A percentile compares a stretch with the other conserved stretches of the same genome.
These are phyloP conservation scores for Atopsyche davidsoni DNA, from an alignment of 1,140 invertebrate species.

Conservation along the genomic window DNA sequence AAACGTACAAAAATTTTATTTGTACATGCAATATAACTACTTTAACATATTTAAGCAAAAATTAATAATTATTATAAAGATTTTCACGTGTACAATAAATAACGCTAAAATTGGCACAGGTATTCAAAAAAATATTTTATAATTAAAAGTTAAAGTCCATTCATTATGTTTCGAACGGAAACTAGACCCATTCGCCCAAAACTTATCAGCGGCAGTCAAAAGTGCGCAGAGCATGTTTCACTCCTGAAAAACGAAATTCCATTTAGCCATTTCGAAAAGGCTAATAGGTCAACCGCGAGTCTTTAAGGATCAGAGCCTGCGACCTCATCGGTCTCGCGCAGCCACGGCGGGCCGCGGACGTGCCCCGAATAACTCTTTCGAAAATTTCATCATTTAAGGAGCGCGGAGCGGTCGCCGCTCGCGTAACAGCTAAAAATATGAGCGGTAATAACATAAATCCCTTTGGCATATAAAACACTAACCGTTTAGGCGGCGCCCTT, in stretches of 20 bases:
- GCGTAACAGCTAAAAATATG: conserved; percentile 43
- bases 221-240: background rate
- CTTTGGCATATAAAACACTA: conserved; percentile 52
- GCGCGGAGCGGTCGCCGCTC: conserved; percentile 25
- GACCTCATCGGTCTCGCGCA: conserved; percentile 19
- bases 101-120: too few relatives aligned
- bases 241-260: background rate
- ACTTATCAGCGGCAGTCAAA: too few relatives aligned
- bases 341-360: conserved; percentile 35
- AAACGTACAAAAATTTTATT: too few relatives aligned
- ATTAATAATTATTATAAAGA: too few relatives aligned
- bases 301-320: conserved; percentile 23
- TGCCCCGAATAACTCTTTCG: conserved; percentile 41
- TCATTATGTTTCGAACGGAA: too few relatives aligned
- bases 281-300: conserved; percentile 17
- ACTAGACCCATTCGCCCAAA: too few relatives aligned
- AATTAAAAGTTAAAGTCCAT: background rate
- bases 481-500: conserved; percentile 43
- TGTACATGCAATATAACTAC: too few relatives aligned
- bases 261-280: background rate
- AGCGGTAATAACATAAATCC: conserved; percentile 51
- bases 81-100: too few relatives aligned
- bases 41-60: too few relatives aligned
- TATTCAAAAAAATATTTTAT: background rate
- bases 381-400: conserved; percentile 47